Evolutionary conservation across 2,797 vertebrate species (phyloP), one percentile per base, ranked within the genome.

Genomic region (Lutjanus argentimaculatus): DNA sequence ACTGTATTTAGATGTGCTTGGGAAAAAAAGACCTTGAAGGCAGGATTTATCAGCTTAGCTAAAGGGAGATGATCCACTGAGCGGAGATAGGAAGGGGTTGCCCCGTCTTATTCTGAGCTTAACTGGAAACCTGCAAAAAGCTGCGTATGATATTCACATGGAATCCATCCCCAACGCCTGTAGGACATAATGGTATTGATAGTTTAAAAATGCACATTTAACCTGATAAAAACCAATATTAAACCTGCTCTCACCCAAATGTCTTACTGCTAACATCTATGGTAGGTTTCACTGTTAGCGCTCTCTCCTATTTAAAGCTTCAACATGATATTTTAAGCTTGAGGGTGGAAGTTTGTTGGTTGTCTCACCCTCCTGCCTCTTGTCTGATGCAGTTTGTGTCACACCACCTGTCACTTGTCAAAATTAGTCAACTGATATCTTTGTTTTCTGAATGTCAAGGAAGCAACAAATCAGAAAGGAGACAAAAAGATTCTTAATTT

Each of bases 11-110:
- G 75, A 91, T 88, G 79, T 80, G 88, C 56, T 48, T 75, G 77
- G 80, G 83, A 13, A 78, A 91, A 85, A 84, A 86, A 80, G 78
- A 88, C 71, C 89, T 90, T 61, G 68, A 77, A 85, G 89, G 82
- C 86, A 90, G 85, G 86, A 89, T 92, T 92, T 89, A 89, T 88
- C 81, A 83, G 86, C 79, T 91, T 70, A 91, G 86, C 86, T 89
- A 63, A 71, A 62, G 82, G 82, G 75, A 90, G 87, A 88, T 90
- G 86, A 91, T 91, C 87, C 91, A 85, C 75, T 78, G 82, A 89
- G 89, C 58, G 4, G n/a, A 74, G 84, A 91, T 84, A 83, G 75
- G 84, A 80, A 55, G 52, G 79, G 84, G 87, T 73, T 80, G 81
- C 79, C 80, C 83, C 49, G 8, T 89, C 83, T 89, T 64, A 82